Evolutionary conservation across 2,888 invertebrate genomes (phyloP).

Genomic region (Drosophila glabriapex): DNA sequence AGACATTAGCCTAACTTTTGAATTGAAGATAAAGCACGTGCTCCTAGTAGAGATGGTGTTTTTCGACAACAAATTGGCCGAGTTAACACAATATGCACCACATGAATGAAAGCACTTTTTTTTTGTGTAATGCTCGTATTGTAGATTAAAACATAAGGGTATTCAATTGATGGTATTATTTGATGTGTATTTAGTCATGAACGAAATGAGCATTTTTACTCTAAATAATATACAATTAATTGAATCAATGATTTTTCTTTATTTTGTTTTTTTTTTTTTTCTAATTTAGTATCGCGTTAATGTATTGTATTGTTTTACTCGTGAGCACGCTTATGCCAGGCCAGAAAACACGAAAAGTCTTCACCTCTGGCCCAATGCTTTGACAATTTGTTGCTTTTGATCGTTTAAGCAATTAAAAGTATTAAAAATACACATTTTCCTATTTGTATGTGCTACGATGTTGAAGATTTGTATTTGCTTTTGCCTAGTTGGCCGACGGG

Average conservation of each 20-base stretch:
- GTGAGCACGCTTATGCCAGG: background rate
- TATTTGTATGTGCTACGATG: background rate
- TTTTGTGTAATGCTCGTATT: background rate
- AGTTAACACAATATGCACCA: background rate
- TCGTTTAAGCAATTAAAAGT: conserved; percentile 55
- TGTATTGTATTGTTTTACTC: background rate
- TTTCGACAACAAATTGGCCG: background rate
- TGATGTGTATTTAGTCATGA: background rate
- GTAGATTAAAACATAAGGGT: background rate
- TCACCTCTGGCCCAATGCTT: conserved; percentile 18
- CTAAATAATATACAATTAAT: background rate
- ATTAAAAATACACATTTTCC: conserved; percentile 55
- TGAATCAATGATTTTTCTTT: background rate
- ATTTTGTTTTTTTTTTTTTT: too few relatives aligned
- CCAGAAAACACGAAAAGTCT: conserved; percentile 3
- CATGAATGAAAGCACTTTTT: background rate
- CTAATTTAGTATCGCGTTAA: background rate
- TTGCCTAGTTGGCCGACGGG: conserved; percentile 23
- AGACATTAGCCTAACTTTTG: background rate
- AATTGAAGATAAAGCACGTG: conserved; percentile 17
- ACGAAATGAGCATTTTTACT: background rate
- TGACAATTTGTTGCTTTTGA: conserved; percentile 47
- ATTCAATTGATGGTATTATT: background rate
- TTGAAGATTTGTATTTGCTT: conserved; percentile 29
- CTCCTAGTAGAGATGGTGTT: conserved; percentile 7